Evolutionary conservation across 2,797 vertebrate genomes (phyloP).

Genomic region (Emys orbicularis): DNA sequence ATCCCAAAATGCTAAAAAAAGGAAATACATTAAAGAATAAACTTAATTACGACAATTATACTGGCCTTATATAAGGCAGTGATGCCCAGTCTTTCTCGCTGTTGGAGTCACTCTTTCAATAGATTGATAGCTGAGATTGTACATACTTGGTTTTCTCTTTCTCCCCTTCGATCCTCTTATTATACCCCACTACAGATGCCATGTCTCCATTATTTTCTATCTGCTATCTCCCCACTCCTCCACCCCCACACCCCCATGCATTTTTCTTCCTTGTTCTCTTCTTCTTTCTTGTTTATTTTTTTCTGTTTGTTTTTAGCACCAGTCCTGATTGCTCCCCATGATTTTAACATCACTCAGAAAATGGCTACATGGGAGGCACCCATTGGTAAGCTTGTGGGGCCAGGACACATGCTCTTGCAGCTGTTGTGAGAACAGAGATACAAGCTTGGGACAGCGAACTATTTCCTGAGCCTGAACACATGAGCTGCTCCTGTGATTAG

Average conservation of each 20-base stretch:
- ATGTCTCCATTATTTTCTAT: not conserved
- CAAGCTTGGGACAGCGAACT: not conserved
- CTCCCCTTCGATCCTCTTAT: not conserved
- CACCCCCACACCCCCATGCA: not conserved
- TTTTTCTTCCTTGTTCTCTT: not conserved
- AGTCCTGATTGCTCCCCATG: not conserved
- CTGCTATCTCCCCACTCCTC: not conserved
- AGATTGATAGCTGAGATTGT: fast-evolving
- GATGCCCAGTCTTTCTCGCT: not conserved
- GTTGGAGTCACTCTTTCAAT: not conserved
- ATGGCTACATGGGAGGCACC: not conserved
- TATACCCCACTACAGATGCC: not conserved
- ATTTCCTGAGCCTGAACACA: not conserved
- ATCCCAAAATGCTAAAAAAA: not conserved
- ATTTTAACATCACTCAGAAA: not conserved
- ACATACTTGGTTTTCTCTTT: not conserved
- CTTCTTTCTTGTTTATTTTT: not conserved
- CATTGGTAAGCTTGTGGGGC: not conserved
- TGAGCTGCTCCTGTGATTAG: not conserved
- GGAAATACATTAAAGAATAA: not conserved
- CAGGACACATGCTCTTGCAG: fast-evolving
- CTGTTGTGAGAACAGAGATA: not conserved
- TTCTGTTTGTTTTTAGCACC: too few relatives aligned
- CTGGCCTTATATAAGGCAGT: not conserved
- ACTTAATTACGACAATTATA: not conserved